Conservation (phyloP, 1,140 invertebrate genomes). For the Pygmarrhopalites habei region DNA sequence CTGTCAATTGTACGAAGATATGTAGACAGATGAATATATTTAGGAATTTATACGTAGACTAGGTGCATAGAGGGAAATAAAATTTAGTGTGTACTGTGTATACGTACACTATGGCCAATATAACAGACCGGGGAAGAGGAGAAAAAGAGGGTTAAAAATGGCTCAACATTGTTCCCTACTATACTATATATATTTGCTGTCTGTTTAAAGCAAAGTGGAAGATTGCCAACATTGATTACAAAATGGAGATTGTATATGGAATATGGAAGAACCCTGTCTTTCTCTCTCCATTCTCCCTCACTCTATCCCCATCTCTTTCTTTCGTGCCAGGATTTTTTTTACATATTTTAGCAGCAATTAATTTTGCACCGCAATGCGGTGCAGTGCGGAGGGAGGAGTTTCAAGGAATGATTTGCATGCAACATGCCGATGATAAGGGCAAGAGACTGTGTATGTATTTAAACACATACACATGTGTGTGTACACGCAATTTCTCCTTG, state of each 20-base stretch:
- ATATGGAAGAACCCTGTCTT: background rate
- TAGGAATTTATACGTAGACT: too few species aligned
- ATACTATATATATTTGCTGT: background rate
- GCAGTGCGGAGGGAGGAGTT: background rate
- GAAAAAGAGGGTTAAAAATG: too few species aligned
- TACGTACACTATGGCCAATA: too few species aligned
- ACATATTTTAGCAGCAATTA: background rate
- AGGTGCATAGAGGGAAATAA: constrained; percentile 28
- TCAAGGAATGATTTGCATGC: background rate
- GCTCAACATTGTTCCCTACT: too few species aligned
- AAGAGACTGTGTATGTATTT: background rate
- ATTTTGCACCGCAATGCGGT: background rate
- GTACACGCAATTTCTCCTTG: background rate
- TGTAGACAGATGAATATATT: too few species aligned
- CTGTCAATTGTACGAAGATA: too few species aligned
- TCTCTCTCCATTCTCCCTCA: background rate
- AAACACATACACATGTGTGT: background rate
- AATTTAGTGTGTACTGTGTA: background rate
- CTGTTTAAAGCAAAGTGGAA: background rate
- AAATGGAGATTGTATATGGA: background rate
- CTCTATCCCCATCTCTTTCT: background rate
- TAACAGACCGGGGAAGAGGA: too few species aligned
- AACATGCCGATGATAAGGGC: background rate
- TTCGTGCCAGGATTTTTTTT: background rate
- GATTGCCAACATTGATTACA: background rate